Conservation (phyloP, 2,797 vertebrate species). For the Myotis planiceps region DNA sequence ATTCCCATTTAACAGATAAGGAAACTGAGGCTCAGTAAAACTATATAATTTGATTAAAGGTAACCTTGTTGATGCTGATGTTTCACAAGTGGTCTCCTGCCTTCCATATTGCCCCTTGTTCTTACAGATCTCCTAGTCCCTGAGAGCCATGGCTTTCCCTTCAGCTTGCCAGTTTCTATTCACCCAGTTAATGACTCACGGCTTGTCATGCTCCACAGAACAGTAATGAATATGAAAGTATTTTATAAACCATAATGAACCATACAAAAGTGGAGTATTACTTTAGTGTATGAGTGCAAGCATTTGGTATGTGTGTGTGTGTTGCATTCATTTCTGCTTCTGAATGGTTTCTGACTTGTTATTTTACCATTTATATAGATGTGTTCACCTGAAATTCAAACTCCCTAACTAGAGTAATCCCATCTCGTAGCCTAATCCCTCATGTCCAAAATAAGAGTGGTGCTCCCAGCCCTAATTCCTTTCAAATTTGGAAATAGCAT, state of each 20-base stretch:
- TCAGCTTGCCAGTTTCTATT: background rate
- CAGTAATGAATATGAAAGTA: background rate
- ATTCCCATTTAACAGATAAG: background rate
- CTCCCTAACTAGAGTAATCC: background rate
- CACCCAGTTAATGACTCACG: background rate
- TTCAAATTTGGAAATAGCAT: constrained; percentile 21
- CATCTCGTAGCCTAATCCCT: background rate
- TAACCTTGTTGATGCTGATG: background rate
- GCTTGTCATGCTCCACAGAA: background rate
- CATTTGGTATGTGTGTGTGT: background rate
- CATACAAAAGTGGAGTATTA: background rate
- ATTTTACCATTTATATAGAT: background rate
- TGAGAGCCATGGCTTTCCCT: background rate
- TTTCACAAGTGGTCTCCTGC: background rate
- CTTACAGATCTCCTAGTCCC: background rate
- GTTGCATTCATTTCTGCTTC: background rate
- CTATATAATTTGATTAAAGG: background rate
- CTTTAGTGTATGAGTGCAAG: background rate
- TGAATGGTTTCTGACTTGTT: background rate
- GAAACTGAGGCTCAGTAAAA: constrained; percentile 16
- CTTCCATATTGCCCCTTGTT: background rate
- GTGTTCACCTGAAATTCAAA: background rate
- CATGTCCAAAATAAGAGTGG: background rate
- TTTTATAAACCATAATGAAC: background rate
- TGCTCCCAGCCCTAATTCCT: background rate